Evolutionary conservation across 2,888 invertebrate genomes (phyloP), one percentile per base, ranked within the genome.

Genomic region (Synergus japonicus): DNA sequence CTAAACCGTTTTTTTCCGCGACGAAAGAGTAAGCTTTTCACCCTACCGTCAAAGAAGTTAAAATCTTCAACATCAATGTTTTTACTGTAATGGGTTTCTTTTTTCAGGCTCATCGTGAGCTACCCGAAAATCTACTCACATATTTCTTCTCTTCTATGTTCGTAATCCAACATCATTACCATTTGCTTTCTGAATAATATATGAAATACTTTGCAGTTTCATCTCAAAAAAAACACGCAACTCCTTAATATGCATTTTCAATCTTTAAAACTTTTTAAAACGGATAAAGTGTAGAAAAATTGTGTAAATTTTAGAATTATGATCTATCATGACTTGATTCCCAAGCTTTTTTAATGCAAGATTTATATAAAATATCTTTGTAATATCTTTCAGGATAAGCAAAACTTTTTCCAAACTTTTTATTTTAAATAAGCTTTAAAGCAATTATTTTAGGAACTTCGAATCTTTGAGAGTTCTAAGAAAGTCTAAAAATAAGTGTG

Each of bases 11-110:
- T 29, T 29, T 78, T 80, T 80, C 22, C n/a, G 18, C 37, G 54
- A 10, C 15, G n/a, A 37, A 54, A 54, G 79, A 83, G 81, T 80
- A 82, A 79, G 78, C 77, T 81, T 83, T 81, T 60, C 76, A 63
- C 82, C 65, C 69, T 76, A 78, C 37, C 78, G 80, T 81, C 76
- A 79, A 78, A 81, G 82, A 84, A 84, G 80, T 82, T 85, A 78
- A 81, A 85, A 82, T 81, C 80, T 80, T 81, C 81, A 81, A 77
- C 82, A 78, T 81, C 82, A 82, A 82, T 85, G 80, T 85, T 85
- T 69, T 85, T 69, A 76, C 77, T 80, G 78, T 82, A 81, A 85
- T 79, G 82, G 73, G 60, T 67, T 85, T 82, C 73, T 46, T 9
- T 73, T 73, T 69, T 54, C 4, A 73, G 37, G n/a, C 37, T 49